phyloP scores from a whole-genome alignment of 2,888 invertebrate genomes.

The Archips crataeganus region DNA sequence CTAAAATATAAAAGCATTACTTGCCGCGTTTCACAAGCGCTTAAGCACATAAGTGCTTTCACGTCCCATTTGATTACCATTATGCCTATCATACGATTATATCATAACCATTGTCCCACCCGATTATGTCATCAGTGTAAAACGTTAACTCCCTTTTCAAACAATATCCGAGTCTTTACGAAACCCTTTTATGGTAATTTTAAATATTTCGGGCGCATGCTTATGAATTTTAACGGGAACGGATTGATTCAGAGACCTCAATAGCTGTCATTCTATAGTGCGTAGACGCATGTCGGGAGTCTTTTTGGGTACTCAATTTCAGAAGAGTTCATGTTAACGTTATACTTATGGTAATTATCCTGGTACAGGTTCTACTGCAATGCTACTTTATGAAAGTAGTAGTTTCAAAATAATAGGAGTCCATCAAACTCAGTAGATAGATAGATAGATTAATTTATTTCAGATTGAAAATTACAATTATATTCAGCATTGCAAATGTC shows the following conservation, averaged over 20 bases:
- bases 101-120: neutral
- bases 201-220: conserved; percentile 20
- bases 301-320: conserved; percentile 12
- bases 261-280: conserved; percentile 27
- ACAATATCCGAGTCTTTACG: conserved; percentile 17
- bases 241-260: conserved; percentile 13
- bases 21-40: neutral
- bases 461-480: too few species aligned
- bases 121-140: conserved; percentile 8
- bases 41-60: neutral
- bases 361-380: neutral
- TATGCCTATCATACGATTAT: neutral
- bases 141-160: conserved; percentile 3
- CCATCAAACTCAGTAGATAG: too few species aligned
- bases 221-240: conserved; percentile 33
- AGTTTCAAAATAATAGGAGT: too few species aligned
- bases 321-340: neutral
- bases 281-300: neutral
- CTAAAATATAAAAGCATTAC: neutral
- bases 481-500: too few species aligned
- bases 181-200: conserved; percentile 34
- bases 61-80: neutral
- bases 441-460: too few species aligned
- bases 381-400: too few species aligned
- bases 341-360: neutral